Base-by-base conservation (phyloP, 2,113 vertebrate species). In the Oncorhynchus masou region DNA sequence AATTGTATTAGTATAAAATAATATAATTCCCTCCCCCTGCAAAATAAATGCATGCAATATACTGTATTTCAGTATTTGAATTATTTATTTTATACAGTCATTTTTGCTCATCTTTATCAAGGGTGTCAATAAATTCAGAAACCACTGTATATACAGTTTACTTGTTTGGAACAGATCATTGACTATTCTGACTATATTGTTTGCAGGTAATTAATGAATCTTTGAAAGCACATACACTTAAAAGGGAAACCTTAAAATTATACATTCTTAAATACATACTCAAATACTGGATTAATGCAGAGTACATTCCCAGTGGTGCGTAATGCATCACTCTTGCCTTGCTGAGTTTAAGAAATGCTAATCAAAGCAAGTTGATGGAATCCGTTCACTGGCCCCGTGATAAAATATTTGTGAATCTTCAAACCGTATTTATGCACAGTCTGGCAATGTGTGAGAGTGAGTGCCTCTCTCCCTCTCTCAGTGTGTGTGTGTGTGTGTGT, bases 331-430 rank as follows among this genome's bases (percentile, higher is more conserved):
- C 19, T 3, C 73, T 80, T 72, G 80, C 69, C 85, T 81, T 11
- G 39, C 39, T 45, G 39, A 80, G 82, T 86, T 90, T 86, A 84
- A 87, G 81, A 86, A 85, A 91, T 90, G 88, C 86, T 89, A 91
- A 91, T 92, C 67, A 80, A 57, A 80, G 72, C 78, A 70, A 85
- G 81, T 83, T 89, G 87, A 88, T 79, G 84, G 79, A 89, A 85
- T 84, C 82, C 82, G 77, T 88, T 81, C 84, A 57, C 76, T n/a
- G 75, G 25, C 77, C 78, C 16, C 49, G 73, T 79, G 45, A 75
- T 83, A 84, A 87, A 88, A 88, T 87, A 87, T 89, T 88, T 90
- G 77, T 79, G 80, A 81, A 84, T 87, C 76, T 59, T 84, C 76
- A 79, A 83, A 84, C 77, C 79, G 76, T 85, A 83, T 79, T 85